Base-by-base conservation (phyloP, 2,797 vertebrate species). In the Hyperoplus immaculatus region DNA sequence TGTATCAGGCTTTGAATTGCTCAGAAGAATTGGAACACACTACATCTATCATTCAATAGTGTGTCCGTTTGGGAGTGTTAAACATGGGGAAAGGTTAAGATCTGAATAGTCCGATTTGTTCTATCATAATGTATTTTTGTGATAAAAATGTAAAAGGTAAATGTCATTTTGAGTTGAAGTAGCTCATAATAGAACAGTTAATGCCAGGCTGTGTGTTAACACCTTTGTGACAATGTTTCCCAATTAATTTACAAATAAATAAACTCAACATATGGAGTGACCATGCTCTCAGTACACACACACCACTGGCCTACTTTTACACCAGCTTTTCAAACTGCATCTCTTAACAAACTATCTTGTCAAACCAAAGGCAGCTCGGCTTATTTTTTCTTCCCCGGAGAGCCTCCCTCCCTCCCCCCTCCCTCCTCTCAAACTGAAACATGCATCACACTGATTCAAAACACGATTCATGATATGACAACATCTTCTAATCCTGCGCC, bases 391-490 rank as follows among this genome's bases (percentile, higher is more conserved):
- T n/a, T 75, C 43, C 64, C 64, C n/a, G 18, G 29, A 89, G 62
- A 72, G 47, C 47, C 29, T 57, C 43, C 29, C 9, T 12, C 65
- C 36, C 46, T 58, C 29, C 9, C 11, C 3, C 29, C 9, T 62
- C 36, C 46, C 63, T 29, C 18, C 15, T 50, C 29, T 46, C 69
- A 54, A 73, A 85, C 58, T 3, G 3, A 80, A 70, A 57, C 80
- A 69, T 88, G 79, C 69, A 86, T 84, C 74, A 77, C 49, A 18
- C 66, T 65, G 55, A 69, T 61, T 60, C 41, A 47, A 70, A 84
- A 73, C 81, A 82, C 13, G 85, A 85, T 65, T 84, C 21, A 63
- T 74, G 76, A 87, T 85, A 84, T 73, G 85, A 89, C 85, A 88
- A 78, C 66, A 76, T 72, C 69, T 87, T 72, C 69, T 76, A 81